These are phyloP conservation scores for Indri indri DNA, from an alignment of 2,113 vertebrate species.

Conservation along the genomic window DNA sequence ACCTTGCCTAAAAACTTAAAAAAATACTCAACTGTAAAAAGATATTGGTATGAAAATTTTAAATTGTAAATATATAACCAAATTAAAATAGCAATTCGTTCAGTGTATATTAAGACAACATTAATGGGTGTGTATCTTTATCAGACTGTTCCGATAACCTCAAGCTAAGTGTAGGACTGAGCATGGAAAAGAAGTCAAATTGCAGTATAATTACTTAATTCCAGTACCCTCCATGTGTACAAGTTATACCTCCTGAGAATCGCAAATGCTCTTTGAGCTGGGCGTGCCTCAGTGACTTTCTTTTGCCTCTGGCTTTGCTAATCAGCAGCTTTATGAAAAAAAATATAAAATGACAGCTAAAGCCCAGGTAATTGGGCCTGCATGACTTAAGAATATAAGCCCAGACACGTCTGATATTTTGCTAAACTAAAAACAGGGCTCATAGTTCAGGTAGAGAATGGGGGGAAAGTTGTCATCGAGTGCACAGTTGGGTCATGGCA, in stretches of 20 bases:
- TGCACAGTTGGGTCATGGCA: background rate
- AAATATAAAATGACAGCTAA: constrained; percentile 33
- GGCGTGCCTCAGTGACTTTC: background rate
- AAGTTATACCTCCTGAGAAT: background rate
- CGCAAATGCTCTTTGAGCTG: background rate
- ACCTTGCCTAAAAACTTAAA: background rate
- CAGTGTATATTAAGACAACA: background rate
- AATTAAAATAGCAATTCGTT: background rate
- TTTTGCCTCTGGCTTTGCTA: background rate
- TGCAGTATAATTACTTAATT: background rate
- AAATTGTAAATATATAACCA: background rate
- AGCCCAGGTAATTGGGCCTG: background rate
- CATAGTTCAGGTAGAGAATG: background rate
- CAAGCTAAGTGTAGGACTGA: background rate
- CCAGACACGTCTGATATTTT: background rate
- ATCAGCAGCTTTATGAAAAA: constrained; percentile 4
- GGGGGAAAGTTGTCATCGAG: background rate
- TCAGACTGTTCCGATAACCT: background rate
- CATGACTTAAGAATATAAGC: constrained; percentile 36
- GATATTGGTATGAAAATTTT: background rate
- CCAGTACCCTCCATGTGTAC: background rate
- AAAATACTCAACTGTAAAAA: background rate
- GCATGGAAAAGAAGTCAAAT: background rate
- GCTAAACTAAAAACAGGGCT: background rate
- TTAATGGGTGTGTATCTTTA: background rate